These are phyloP conservation scores for Eulemur rubriventer DNA, from an alignment of 2,797 vertebrate genomes.

Conservation along the genomic window DNA sequence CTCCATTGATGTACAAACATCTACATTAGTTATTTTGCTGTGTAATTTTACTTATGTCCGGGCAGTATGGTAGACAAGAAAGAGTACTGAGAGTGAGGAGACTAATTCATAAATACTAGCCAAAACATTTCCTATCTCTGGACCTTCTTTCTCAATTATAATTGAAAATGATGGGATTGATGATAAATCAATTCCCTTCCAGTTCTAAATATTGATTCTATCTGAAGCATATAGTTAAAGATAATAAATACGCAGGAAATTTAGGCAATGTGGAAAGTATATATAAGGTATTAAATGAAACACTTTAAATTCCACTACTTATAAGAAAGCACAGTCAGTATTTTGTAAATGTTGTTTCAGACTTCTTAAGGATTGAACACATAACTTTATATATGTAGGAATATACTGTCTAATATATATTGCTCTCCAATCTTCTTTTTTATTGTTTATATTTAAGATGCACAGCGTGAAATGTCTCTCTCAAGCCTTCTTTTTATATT, in stretches of 20 bases:
- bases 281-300: neutral
- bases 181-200: neutral
- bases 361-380: neutral
- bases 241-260: neutral
- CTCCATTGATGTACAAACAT: neutral
- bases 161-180: neutral
- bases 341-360: neutral
- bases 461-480: neutral
- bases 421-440: neutral
- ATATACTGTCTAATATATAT: neutral
- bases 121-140: neutral
- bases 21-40: neutral
- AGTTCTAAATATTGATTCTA: neutral
- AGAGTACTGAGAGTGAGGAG: neutral
- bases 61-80: neutral
- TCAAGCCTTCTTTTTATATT: neutral
- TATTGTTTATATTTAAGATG: neutral
- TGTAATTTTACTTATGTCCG: neutral
- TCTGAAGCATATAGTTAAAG: neutral
- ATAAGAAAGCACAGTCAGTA: neutral
- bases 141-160: neutral
- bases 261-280: neutral
- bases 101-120: neutral
- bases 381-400: neutral
- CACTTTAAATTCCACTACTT: neutral